A percentile compares a stretch with the other conserved stretches of the same genome.
Conservation (phyloP, 2,888 invertebrate genomes). For the Lithophane semibrunnea region DNA sequence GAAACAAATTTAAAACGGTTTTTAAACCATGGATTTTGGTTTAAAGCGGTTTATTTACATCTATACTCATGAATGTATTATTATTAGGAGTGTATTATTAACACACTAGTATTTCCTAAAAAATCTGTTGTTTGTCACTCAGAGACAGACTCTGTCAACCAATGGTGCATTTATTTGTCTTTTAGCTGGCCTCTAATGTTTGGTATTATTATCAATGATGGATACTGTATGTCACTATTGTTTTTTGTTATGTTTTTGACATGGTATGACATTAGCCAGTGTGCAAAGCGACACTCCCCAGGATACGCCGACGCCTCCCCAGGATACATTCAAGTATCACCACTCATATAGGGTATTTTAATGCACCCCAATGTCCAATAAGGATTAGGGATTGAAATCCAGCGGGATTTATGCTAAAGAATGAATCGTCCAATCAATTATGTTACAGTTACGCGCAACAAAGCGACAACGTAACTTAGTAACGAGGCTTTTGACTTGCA, state of each 20-base stretch:
- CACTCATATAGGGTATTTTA: neutral
- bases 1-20: no score
- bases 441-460: no score
- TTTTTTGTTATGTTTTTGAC: neutral
- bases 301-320: neutral
- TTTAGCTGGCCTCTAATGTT: neutral
- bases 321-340: neutral
- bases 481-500: neutral
- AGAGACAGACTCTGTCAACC: no score
- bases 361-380: neutral
- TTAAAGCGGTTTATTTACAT: no score
- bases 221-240: neutral
- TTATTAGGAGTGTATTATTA: neutral
- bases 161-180: neutral
- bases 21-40: no score
- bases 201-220: neutral
- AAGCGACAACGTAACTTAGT: neutral
- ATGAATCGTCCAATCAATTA: no score
- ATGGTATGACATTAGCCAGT: neutral
- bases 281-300: neutral
- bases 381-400: neutral
- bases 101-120: neutral
- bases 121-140: neutral
- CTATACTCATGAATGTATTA: neutral
- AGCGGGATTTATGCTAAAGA: neutral